Evolutionary conservation across 2,113 vertebrate genomes (phyloP).

Genomic region (Haemorhous mexicanus): DNA sequence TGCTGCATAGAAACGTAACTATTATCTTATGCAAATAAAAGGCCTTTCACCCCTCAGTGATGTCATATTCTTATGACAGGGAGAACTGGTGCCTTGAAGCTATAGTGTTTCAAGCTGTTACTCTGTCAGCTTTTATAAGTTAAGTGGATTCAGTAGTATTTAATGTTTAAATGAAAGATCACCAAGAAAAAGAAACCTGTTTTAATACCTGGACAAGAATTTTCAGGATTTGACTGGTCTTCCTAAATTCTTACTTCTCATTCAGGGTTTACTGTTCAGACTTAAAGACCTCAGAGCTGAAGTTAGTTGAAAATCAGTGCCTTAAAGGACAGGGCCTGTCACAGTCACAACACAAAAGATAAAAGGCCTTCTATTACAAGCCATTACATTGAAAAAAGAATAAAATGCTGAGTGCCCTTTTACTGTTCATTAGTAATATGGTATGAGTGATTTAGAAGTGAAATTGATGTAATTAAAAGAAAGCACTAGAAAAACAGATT

Average conservation of each 20-base stretch:
- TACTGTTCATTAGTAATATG: background rate
- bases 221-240: background rate
- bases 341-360: background rate
- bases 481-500: background rate
- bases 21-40: slow-evolving; percentile 58
- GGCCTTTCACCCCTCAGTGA: slow-evolving; percentile 45
- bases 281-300: background rate
- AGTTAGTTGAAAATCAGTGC: background rate
- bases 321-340: background rate
- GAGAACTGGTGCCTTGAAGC: slow-evolving; percentile 29
- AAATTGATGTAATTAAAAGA: background rate
- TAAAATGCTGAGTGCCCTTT: background rate
- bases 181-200: background rate
- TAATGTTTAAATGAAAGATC: background rate
- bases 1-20: slow-evolving; percentile 44
- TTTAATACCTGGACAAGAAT: background rate
- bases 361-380: background rate
- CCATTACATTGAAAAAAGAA: background rate
- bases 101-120: slow-evolving; percentile 36
- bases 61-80: slow-evolving; percentile 24
- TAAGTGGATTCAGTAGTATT: background rate
- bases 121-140: slow-evolving; percentile 25
- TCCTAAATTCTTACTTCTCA: background rate
- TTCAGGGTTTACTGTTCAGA: background rate
- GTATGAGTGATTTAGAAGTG: background rate